Evolutionary conservation across 2,797 vertebrate genomes (phyloP), one percentile per base, ranked within the genome.

Genomic region (Petrocephalus schoutedeni): DNA sequence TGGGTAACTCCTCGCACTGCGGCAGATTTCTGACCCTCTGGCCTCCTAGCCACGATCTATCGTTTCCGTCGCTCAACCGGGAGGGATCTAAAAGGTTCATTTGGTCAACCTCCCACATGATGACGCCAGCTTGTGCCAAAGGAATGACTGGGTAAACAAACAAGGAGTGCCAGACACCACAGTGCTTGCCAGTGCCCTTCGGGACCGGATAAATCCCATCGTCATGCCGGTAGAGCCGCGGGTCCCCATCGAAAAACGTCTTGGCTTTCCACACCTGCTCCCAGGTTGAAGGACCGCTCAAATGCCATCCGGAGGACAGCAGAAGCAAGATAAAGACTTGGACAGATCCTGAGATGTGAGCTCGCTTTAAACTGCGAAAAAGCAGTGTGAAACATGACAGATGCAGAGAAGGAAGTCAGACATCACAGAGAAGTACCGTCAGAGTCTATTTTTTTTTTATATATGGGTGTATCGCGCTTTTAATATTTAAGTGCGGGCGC

Each of bases 371-470:
- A 21, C 23, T n/a, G 21, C 57, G 36, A 3, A 12, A n/a, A n/a
- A 86, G 41, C 61, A 16, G 12, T 19, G 59, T 14, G 61, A 49
- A 88, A 54, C 32, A 71, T 51, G 41, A 54, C 58, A 57, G 45
- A 85, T 21, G 28, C 49, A 49, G 14, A 14, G 53, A 49, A n/a
- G 64, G 51, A 56, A 49, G 87, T 51, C 28, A 8, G 49, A 77
- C 58, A 87, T 85, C 87, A 82, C 64, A 82, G 83, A 77, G 10
- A 89, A 87, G 87, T 19, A 83, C 67, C 23, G 80, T 56, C 51
- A 1, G 56, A n/a, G 83, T 32, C 28, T 87, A 28, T 84, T 88
- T 89, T 86, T 86, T 89, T 58, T 90, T 87, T 16, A 71, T 89
- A 87, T 86, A 86, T 61, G 36, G 16, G 74, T 59, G 83, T 86